These are phyloP conservation scores for Octomys mimax DNA, from an alignment of 2,797 vertebrate genomes.

Conservation along the genomic window DNA sequence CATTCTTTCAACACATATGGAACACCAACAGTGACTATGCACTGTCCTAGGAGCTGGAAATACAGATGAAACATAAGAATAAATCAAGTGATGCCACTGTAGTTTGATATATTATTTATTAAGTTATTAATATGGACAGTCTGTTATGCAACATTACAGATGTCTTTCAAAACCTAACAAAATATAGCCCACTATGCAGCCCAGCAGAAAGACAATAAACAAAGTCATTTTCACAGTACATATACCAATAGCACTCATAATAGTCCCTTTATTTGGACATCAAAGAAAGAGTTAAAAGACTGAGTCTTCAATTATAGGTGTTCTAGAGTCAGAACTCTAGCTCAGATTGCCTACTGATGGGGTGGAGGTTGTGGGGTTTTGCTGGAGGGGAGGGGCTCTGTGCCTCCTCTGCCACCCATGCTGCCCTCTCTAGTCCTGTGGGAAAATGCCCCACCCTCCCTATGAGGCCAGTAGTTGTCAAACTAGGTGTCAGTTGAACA, in stretches of 20 bases:
- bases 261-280: slow-evolving; percentile 18
- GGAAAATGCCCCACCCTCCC: neutral
- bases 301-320: slow-evolving; percentile 49
- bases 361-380: neutral
- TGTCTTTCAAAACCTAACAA: slow-evolving; percentile 75
- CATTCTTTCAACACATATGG: neutral
- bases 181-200: slow-evolving; percentile 68
- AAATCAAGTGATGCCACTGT: slow-evolving; percentile 61
- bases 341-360: neutral
- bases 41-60: slow-evolving; percentile 22
- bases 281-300: slow-evolving; percentile 32
- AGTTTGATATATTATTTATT: slow-evolving; percentile 76
- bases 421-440: neutral
- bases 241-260: neutral
- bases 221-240: slow-evolving; percentile 55
- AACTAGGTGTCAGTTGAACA: slow-evolving; percentile 17
- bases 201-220: slow-evolving; percentile 68
- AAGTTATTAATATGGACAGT: slow-evolving; percentile 77
- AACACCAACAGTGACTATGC: neutral
- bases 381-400: neutral
- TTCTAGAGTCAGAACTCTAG: slow-evolving; percentile 28
- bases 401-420: neutral
- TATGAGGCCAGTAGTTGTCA: neutral
- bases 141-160: slow-evolving; percentile 72
- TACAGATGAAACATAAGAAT: neutral